Conservation (phyloP, 2,113 vertebrate species). For the Salvator merianae region DNA sequence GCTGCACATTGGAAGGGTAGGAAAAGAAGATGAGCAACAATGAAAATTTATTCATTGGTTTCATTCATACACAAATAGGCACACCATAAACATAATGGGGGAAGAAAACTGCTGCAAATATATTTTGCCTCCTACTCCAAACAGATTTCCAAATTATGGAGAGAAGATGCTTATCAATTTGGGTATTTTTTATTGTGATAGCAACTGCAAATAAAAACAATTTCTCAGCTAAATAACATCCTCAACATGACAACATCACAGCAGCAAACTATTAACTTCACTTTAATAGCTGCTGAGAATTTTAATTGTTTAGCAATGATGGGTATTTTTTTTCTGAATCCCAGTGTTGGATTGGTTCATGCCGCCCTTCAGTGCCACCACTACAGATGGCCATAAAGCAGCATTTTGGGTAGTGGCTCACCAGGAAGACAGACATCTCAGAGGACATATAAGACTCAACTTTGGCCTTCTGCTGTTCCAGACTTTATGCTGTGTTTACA, state of each 20-base stretch:
- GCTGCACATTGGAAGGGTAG: background rate
- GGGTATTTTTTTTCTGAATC: background rate
- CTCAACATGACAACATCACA: background rate
- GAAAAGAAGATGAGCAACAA: background rate
- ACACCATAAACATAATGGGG: background rate
- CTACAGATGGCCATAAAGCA: background rate
- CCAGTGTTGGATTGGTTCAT: background rate
- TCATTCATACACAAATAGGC: conserved; percentile 13
- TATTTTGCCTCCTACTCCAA: conserved; percentile 18
- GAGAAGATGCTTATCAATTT: background rate
- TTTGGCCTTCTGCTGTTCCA: background rate
- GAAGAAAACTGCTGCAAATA: background rate
- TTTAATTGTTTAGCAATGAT: background rate
- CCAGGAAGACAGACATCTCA: background rate
- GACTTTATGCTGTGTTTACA: too few relatives aligned
- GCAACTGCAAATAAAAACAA: conserved; percentile 14
- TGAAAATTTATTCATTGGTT: conserved; percentile 18
- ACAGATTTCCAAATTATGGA: background rate
- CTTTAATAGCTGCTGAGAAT: too few relatives aligned
- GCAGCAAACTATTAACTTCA: background rate
- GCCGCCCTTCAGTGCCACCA: background rate
- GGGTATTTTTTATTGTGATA: background rate
- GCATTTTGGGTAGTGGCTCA: background rate
- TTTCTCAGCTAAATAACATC: conserved; percentile 3
- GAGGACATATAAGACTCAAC: background rate